A percentile compares a stretch with the other conserved stretches of the same genome.
Conservation (phyloP, 2,888 invertebrate genomes). For the Rhogogaster chlorosoma region DNA sequence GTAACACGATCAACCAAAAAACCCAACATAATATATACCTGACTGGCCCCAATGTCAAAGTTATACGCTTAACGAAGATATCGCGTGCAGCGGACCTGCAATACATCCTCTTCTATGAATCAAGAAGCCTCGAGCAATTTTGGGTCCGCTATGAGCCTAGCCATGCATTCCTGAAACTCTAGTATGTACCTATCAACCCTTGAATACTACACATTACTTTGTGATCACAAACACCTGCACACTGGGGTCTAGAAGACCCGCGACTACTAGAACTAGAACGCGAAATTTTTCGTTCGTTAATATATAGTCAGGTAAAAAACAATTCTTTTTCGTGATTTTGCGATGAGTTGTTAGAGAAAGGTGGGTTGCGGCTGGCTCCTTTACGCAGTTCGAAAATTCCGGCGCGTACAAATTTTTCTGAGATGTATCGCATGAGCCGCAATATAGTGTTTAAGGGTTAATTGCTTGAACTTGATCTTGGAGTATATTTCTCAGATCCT, state of each 20-base stretch:
- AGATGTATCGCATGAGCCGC: background rate
- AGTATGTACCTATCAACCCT: background rate
- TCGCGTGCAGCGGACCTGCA: slow-evolving; percentile 3
- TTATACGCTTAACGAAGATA: slow-evolving; percentile 12
- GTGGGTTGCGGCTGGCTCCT: background rate
- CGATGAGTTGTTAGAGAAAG: background rate
- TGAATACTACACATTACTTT: background rate
- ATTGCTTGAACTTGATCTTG: slow-evolving; percentile 5
- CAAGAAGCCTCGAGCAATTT: background rate
- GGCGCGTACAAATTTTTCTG: background rate
- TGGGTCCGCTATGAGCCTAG: background rate
- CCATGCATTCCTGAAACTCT: background rate
- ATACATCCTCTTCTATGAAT: background rate
- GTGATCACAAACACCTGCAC: background rate
- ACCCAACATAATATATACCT: background rate
- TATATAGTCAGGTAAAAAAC: background rate
- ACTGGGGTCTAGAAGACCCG: background rate
- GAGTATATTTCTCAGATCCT: background rate
- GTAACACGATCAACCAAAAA: background rate
- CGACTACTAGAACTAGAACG: background rate
- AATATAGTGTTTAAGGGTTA: background rate
- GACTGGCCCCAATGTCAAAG: background rate
- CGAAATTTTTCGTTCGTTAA: background rate
- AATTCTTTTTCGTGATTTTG: background rate
- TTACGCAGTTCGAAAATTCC: background rate